These are phyloP conservation scores for Eufriesea mexicana DNA, from an alignment of 1,140 invertebrate species.

Conservation along the genomic window DNA sequence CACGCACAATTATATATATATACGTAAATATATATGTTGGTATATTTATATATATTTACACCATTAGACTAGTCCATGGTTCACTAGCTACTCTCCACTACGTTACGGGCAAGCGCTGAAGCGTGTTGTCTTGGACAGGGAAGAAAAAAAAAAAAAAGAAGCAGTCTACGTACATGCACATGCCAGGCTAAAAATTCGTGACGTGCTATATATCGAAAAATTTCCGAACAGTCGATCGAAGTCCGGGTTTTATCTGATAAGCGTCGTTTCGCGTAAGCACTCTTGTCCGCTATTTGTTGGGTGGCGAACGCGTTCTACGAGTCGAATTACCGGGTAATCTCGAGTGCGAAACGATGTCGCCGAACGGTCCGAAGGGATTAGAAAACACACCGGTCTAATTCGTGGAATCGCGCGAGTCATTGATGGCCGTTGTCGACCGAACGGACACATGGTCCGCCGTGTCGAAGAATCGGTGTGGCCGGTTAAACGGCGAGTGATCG, in stretches of 20 bases:
- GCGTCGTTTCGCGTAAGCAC: not conserved
- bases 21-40: conserved; percentile 37
- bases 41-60: conserved; percentile 32
- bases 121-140: not conserved
- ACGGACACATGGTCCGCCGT: too few species aligned
- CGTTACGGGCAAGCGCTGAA: conserved; percentile 30
- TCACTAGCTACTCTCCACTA: conserved; percentile 22
- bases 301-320: not conserved
- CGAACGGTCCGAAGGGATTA: not conserved
- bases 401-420: not conserved
- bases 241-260: conserved; percentile 33
- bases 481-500: too few species aligned
- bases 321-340: not conserved
- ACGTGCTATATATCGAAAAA: conserved; percentile 53
- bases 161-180: conserved; percentile 72
- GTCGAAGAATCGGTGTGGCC: too few species aligned
- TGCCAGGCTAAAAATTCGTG: conserved; percentile 58
- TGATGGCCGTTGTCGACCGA: too few species aligned
- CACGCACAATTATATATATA: conserved; percentile 45
- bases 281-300: not conserved
- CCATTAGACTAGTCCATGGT: not conserved
- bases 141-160: conserved; percentile 20
- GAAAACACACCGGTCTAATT: not conserved
- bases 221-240: conserved; percentile 20
- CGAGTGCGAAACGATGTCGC: not conserved